Conservation (phyloP, 2,797 vertebrate species). For the Hippopotamyrus pictus region DNA sequence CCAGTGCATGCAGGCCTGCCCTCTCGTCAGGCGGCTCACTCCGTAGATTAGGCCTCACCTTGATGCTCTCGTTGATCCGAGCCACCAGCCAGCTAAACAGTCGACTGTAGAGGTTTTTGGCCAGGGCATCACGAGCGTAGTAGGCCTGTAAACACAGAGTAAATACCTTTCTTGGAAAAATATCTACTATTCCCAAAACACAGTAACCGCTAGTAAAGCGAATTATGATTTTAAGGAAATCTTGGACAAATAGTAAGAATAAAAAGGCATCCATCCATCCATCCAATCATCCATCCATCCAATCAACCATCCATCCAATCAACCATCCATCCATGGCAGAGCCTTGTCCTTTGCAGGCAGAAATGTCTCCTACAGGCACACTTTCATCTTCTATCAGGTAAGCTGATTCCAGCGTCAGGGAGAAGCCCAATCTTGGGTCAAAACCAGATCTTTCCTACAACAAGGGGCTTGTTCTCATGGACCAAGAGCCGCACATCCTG, state of each 20-base stretch:
- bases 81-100: conserved; percentile 93
- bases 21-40: background rate
- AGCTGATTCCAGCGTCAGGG: background rate
- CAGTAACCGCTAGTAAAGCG: background rate
- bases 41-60: conserved; percentile 58
- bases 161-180: background rate
- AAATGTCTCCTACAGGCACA: background rate
- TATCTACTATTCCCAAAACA: background rate
- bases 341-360: background rate
- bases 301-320: background rate
- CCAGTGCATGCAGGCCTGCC: background rate
- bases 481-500: background rate
- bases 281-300: background rate
- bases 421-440: background rate
- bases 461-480: background rate
- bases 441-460: background rate
- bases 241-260: background rate
- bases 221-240: background rate
- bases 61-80: conserved; percentile 97
- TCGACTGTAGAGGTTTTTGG: conserved; percentile 96
- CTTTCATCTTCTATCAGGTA: background rate
- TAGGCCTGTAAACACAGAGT: conserved; percentile 73
- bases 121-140: conserved; percentile 91
- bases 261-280: background rate
- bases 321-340: background rate